Evolutionary conservation across 1,140 invertebrate species (phyloP).

Genomic region (Drosophila orosa): DNA sequence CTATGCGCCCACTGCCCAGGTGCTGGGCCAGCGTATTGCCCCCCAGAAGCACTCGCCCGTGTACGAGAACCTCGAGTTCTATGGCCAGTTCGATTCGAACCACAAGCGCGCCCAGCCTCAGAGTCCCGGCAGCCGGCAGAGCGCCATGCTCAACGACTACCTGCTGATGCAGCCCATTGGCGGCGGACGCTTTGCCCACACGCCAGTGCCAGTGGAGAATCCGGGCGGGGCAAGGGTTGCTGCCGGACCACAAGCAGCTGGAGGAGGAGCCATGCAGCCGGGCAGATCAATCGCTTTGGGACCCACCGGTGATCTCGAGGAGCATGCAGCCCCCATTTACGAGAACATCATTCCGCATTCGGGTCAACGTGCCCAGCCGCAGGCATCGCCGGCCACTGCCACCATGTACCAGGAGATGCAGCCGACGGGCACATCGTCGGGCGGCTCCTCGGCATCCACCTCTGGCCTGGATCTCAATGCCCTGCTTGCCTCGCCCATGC

Average conservation of each 20-base stretch:
- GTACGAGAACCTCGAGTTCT: conserved; percentile 93
- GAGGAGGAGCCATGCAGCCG: not conserved
- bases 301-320: conserved; percentile 19
- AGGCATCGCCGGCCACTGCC: conserved; percentile 79
- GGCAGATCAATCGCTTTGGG: conserved; percentile 8
- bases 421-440: conserved; percentile 37
- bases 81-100: conserved; percentile 85
- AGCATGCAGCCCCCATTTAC: conserved; percentile 86
- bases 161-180: conserved; percentile 64
- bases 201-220: conserved; percentile 70
- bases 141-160: conserved; percentile 65
- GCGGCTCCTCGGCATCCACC: conserved; percentile 17
- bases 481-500: conserved; percentile 51
- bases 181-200: conserved; percentile 76
- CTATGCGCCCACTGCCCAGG: conserved; percentile 67
- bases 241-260: not conserved
- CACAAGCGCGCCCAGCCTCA: conserved; percentile 85
- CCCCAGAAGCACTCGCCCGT: conserved; percentile 86
- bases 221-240: not conserved
- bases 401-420: conserved; percentile 77
- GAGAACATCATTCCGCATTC: conserved; percentile 89
- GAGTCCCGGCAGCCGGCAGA: conserved; percentile 72
- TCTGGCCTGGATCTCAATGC: conserved; percentile 56
- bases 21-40: conserved; percentile 65
- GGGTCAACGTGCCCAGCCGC: conserved; percentile 81